A percentile compares a stretch with the other conserved stretches of the same genome.
phyloP scores from a whole-genome alignment of 92 coral and sea anemone species.

The Paragorgia papillata region DNA sequence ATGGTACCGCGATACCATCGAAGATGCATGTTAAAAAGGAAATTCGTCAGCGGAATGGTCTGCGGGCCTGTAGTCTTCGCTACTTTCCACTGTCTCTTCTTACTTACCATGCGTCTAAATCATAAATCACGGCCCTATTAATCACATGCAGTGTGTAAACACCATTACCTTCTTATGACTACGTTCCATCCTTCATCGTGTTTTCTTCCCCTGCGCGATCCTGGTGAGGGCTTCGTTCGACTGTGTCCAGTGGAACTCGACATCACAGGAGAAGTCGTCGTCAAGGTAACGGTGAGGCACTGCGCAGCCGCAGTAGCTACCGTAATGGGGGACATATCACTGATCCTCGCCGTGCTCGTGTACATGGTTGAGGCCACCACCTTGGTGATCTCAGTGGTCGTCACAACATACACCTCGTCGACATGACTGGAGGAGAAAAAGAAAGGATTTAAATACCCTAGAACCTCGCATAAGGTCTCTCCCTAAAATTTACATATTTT shows the following conservation, averaged over 20 bases:
- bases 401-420: constrained; percentile 78
- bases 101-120: too few species aligned
- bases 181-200: constrained; percentile 99
- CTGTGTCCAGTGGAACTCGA: constrained; percentile 73
- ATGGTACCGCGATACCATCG: too few species aligned
- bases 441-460: too few species aligned
- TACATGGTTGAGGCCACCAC: constrained; percentile 89
- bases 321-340: constrained; percentile 94
- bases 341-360: constrained; percentile 76
- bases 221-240: constrained; percentile 59
- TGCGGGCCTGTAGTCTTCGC: too few species aligned
- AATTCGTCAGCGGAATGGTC: too few species aligned
- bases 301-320: constrained; percentile 99
- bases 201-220: constrained; percentile 87
- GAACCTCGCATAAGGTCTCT: too few species aligned
- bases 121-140: too few species aligned
- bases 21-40: too few species aligned
- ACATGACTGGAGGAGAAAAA: constrained; percentile 52
- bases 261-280: constrained; percentile 72
- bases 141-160: too few species aligned
- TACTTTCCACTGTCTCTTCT: too few species aligned
- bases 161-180: constrained; percentile 93
- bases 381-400: constrained; percentile 87
- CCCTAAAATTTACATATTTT: too few species aligned
- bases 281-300: constrained; percentile 89